Conservation (phyloP, 2,888 invertebrate genomes). For the Spialia ferax region DNA sequence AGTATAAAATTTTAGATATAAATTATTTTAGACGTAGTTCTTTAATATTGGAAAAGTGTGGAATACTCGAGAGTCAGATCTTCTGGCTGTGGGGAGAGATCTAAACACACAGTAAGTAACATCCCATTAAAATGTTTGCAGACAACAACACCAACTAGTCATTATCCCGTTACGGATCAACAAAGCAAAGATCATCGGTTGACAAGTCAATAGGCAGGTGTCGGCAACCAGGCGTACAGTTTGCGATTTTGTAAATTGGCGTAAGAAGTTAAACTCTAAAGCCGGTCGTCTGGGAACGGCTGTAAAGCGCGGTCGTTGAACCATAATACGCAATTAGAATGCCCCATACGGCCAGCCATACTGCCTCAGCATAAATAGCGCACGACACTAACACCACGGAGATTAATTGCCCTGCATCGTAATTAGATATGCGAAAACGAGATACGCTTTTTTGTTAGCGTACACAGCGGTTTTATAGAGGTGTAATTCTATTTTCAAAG, state of each 20-base stretch:
- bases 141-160: too few relatives aligned
- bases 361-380: slow-evolving; percentile 79
- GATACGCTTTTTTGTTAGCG: slow-evolving; percentile 35
- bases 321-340: slow-evolving; percentile 85
- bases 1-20: too few relatives aligned
- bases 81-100: too few relatives aligned
- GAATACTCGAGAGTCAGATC: too few relatives aligned
- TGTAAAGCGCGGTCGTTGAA: slow-evolving; percentile 74
- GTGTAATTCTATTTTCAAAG: neutral
- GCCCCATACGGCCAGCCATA: slow-evolving; percentile 77
- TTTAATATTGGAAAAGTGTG: too few relatives aligned
- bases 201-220: slow-evolving; percentile 11
- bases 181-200: neutral
- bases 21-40: too few relatives aligned
- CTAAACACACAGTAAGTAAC: too few relatives aligned
- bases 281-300: slow-evolving; percentile 63
- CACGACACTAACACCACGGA: slow-evolving; percentile 67
- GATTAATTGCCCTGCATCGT: slow-evolving; percentile 75
- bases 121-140: too few relatives aligned
- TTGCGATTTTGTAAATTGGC: slow-evolving; percentile 73
- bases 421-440: slow-evolving; percentile 50
- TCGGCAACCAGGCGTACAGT: neutral
- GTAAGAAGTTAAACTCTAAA: slow-evolving; percentile 57
- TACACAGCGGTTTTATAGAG: neutral
- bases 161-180: neutral